A percentile compares a stretch with the other conserved stretches of the same genome.
Evolutionary conservation across 92 coral and sea anemone genomes (phyloP).

Genomic region (Siderastrea radians): DNA sequence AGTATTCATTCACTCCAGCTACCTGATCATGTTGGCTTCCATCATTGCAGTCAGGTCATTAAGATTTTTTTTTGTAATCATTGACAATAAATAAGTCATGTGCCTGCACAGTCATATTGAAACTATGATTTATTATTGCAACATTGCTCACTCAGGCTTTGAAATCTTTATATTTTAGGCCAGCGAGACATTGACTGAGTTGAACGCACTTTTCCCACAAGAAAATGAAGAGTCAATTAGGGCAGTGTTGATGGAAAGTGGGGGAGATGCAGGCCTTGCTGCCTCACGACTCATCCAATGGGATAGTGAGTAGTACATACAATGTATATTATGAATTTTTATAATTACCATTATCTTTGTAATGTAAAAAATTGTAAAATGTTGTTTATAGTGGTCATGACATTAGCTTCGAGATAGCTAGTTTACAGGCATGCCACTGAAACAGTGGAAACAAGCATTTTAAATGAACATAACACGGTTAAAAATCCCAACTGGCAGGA

Average conservation of each 20-base stretch:
- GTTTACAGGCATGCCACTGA: no score
- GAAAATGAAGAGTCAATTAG: constrained; percentile 19
- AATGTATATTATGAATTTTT: not conserved
- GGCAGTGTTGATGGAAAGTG: constrained; percentile 17
- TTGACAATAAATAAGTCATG: not conserved
- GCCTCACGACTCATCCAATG: constrained; percentile 7
- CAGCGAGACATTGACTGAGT: constrained; percentile 10
- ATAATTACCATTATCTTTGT: no score
- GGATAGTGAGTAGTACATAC: constrained; percentile 13
- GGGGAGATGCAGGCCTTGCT: constrained; percentile 2
- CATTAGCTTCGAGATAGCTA: no score
- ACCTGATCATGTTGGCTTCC: not conserved
- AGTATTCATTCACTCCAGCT: constrained; percentile 11
- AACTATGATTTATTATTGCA: not conserved
- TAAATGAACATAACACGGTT: no score
- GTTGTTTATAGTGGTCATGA: no score
- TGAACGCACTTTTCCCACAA: constrained; percentile 23
- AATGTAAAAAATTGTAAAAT: no score
- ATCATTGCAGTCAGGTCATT: not conserved
- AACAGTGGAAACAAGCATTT: no score
- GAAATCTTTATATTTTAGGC: not conserved
- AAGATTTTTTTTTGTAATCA: not conserved
- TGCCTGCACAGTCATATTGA: not conserved
- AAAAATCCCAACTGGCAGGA: no score
- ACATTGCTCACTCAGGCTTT: not conserved